Percentiles rank a stretch among this genome's conserved stretches.
Conservation (phyloP, 2,113 vertebrate genomes). For the Natator depressus region DNA sequence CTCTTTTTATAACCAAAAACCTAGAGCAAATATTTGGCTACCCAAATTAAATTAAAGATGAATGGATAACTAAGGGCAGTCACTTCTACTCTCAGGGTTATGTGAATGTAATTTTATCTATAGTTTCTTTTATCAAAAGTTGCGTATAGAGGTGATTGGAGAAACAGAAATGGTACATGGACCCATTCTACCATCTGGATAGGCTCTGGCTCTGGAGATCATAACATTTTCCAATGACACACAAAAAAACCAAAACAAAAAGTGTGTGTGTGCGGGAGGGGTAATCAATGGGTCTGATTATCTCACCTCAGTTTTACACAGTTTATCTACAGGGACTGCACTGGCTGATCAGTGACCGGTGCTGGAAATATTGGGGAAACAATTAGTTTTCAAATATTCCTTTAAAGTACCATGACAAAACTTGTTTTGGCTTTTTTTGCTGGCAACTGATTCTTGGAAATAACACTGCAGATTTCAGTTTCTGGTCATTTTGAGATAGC, state of each 20-base stretch:
- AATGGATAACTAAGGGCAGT: conserved; percentile 43
- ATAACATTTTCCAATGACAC: background rate
- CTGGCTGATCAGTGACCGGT: background rate
- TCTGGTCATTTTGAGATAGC: background rate
- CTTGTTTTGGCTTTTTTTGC: background rate
- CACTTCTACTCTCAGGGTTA: conserved; percentile 59
- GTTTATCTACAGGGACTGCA: background rate
- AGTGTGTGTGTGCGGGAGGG: fast-evolving
- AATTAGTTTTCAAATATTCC: conserved; percentile 11
- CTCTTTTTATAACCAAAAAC: conserved; percentile 36
- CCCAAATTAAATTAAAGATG: conserved; percentile 48
- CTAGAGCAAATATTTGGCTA: conserved; percentile 66
- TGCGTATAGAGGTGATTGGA: conserved; percentile 24
- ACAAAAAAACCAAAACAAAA: background rate
- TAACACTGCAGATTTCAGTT: background rate
- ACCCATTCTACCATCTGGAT: conserved; percentile 26
- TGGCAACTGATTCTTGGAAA: background rate
- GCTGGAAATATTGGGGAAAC: background rate
- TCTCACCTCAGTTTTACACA: background rate
- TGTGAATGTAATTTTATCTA: conserved; percentile 67
- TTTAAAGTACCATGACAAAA: background rate
- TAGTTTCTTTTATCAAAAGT: conserved; percentile 33
- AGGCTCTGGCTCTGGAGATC: background rate
- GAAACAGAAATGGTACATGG: background rate
- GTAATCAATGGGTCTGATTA: background rate